A percentile compares a stretch with the other conserved stretches of the same genome.
These are phyloP conservation scores for Arbacia lixula DNA, from an alignment of 53 echinoderm and acorn worm species.

Conservation along the genomic window DNA sequence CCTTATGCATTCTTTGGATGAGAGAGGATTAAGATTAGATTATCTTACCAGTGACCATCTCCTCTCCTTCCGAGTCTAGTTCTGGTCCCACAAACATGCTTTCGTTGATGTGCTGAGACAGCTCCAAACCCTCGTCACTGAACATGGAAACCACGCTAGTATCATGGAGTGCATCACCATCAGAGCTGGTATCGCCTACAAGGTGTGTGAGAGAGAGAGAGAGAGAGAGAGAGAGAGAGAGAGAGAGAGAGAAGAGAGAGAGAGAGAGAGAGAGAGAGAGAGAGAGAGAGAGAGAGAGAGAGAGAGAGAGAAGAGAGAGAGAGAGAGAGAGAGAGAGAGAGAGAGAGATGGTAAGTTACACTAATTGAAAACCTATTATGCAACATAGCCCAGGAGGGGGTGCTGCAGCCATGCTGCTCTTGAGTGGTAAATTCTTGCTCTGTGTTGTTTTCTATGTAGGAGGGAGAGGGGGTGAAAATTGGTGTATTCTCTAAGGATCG, in stretches of 20 bases:
- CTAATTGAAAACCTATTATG: too few species aligned
- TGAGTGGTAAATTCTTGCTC: too few species aligned
- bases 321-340: background rate
- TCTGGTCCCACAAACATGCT: slow-evolving; percentile 97
- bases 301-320: background rate
- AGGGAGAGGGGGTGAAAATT: too few species aligned
- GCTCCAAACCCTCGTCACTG: slow-evolving; percentile 94
- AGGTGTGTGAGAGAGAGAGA: background rate
- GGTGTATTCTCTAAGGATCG: too few species aligned
- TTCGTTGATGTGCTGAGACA: slow-evolving; percentile 95
- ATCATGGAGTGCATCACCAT: slow-evolving; percentile 63
- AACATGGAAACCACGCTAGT: slow-evolving; percentile 81
- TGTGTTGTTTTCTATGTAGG: too few species aligned
- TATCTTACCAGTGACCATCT: slow-evolving; percentile 80
- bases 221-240: too few species aligned
- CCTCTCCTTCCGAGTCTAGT: slow-evolving; percentile 92
- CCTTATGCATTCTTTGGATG: background rate
- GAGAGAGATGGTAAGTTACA: slow-evolving; percentile 21
- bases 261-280: background rate
- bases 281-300: background rate
- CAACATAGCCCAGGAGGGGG: too few species aligned
- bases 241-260: background rate
- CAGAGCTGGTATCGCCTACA: slow-evolving; percentile 50
- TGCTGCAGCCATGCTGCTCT: too few species aligned
- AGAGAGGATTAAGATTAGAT: background rate